Conservation (phyloP, 2,113 vertebrate genomes). For the Andinoacara biseriatus region DNA sequence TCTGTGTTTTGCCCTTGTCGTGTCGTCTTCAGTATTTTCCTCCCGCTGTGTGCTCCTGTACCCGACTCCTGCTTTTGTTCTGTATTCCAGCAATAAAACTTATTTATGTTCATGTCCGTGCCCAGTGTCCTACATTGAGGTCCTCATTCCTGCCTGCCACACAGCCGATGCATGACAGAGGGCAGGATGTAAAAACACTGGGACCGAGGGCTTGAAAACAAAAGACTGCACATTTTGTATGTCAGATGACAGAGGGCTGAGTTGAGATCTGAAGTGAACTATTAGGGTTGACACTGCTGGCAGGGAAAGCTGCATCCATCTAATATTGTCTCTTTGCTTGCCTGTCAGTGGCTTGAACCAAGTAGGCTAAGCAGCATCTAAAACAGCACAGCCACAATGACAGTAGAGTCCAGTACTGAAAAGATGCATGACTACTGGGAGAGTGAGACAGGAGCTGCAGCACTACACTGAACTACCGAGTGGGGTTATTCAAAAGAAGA, state of each 20-base stretch:
- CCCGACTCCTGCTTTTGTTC: too few relatives aligned
- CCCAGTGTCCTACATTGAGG: too few relatives aligned
- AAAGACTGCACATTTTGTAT: constrained; percentile 15
- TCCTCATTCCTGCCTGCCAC: too few relatives aligned
- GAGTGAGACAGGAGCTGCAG: neutral
- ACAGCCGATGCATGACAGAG: too few relatives aligned
- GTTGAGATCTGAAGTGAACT: constrained; percentile 49
- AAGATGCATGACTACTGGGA: constrained; percentile 41
- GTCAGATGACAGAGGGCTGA: constrained; percentile 19
- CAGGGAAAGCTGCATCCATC: constrained; percentile 58
- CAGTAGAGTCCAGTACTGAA: constrained; percentile 36
- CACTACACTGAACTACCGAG: constrained; percentile 3
- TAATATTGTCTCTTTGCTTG: constrained; percentile 60
- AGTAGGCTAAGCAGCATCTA: constrained; percentile 52
- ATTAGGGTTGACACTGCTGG: constrained; percentile 46
- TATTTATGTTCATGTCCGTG: too few relatives aligned
- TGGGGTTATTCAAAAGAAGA: constrained; percentile 11
- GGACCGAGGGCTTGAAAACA: constrained; percentile 29
- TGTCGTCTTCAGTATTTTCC: too few relatives aligned
- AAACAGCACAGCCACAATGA: constrained; percentile 41
- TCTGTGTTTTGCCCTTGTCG: too few relatives aligned
- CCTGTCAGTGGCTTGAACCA: constrained; percentile 52
- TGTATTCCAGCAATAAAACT: too few relatives aligned
- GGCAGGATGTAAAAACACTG: constrained; percentile 29
- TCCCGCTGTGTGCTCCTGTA: too few relatives aligned